Evolutionary conservation across 2,888 invertebrate species (phyloP).

Genomic region (Tridacna gigas): DNA sequence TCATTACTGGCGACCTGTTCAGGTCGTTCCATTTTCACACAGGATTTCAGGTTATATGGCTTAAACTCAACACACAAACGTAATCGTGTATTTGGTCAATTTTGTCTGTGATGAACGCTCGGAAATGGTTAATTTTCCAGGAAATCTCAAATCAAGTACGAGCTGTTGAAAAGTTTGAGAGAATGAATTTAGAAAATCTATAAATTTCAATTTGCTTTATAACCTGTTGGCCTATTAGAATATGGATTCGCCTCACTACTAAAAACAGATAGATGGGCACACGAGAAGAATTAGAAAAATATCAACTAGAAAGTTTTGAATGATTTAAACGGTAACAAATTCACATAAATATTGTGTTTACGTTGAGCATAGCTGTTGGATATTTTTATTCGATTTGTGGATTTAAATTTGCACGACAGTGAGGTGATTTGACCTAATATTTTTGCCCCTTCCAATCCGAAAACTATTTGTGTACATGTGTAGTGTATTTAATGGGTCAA

Average conservation of each 20-base stretch:
- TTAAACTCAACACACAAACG: constrained; percentile 1
- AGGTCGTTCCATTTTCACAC: constrained; percentile 39
- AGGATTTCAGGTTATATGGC: constrained; percentile 28
- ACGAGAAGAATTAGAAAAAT: constrained; percentile 12
- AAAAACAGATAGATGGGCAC: constrained; percentile 9
- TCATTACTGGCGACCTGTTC: constrained; percentile 57
- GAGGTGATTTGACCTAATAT: constrained; percentile 11
- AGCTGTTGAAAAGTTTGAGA: too few species aligned
- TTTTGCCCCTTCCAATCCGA: constrained; percentile 20
- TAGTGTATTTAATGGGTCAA: constrained; percentile 20
- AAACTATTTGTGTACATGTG: constrained; percentile 26
- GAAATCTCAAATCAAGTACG: too few species aligned
- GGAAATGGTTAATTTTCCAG: too few species aligned
- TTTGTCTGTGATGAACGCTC: neutral
- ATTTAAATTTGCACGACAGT: constrained; percentile 2
- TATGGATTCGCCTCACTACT: constrained; percentile 4
- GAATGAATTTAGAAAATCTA: too few species aligned
- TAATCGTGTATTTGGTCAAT: neutral
- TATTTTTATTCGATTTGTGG: neutral
- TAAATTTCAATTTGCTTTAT: constrained; percentile 18
- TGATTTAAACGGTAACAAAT: neutral
- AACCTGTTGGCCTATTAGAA: constrained; percentile 8
- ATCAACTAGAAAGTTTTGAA: constrained; percentile 4
- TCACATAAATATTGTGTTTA: neutral
- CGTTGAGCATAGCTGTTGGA: neutral